phyloP scores from a whole-genome alignment of 2,797 vertebrate species.

The Esox masquinongy region DNA sequence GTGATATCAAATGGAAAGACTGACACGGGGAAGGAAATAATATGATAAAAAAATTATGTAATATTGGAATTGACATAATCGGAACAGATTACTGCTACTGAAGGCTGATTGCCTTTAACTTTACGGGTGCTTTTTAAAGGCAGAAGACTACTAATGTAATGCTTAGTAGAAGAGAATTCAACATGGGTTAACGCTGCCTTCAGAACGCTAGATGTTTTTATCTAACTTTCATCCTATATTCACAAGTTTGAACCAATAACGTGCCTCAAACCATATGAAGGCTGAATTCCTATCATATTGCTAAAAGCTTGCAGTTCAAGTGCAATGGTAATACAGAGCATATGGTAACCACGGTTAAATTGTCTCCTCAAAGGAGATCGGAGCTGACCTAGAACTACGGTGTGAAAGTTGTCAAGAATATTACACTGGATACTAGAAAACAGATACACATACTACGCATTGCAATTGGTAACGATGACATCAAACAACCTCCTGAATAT shows the following conservation, averaged over 20 bases:
- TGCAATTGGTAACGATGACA: conserved; percentile 15
- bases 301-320: conserved; percentile 45
- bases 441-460: conserved; percentile 37
- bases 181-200: too few relatives aligned
- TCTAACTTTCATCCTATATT: conserved; percentile 19
- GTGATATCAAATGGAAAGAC: too few relatives aligned
- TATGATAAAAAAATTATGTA: too few relatives aligned
- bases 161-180: too few relatives aligned
- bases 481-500: conserved; percentile 12
- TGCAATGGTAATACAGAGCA: conserved; percentile 65
- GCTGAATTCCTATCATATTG: conserved; percentile 62
- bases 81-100: too few relatives aligned
- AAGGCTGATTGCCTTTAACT: too few relatives aligned
- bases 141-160: too few relatives aligned
- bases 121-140: too few relatives aligned
- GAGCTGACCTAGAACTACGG: conserved; percentile 54
- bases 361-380: conserved; percentile 63
- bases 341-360: conserved; percentile 60
- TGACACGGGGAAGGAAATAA: too few relatives aligned
- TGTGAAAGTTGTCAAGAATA: conserved; percentile 44
- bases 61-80: too few relatives aligned
- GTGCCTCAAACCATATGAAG: conserved; percentile 41
- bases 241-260: conserved; percentile 36
- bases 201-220: neutral
- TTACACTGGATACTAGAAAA: conserved; percentile 36